Base-by-base conservation (phyloP, 2,888 invertebrate genomes). In the Hirudinaria manillensis region DNA sequence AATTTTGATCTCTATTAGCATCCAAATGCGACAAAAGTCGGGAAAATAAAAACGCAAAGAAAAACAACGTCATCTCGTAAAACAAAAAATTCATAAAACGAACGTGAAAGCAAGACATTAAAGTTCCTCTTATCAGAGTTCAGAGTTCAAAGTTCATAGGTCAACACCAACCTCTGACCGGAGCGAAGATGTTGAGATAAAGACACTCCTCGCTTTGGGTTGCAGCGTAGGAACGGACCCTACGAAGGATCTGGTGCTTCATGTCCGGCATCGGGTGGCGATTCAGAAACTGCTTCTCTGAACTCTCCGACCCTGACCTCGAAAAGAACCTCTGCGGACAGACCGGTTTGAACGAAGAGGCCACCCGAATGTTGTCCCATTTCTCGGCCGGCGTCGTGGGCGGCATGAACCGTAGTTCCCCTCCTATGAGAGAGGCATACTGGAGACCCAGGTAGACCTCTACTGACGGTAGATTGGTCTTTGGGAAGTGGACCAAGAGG, bases 191-290 rank as follows among this genome's bases (percentile, higher is more conserved):
- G 86, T 97, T 98, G 87, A 98, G 89, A 85, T 94, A 94, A 77
- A 98, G 89, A 84, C 97, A 98, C 87, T 98, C 96, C 88, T 98
- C 98, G 82, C 93, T 93, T 88, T 97, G 95, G 85, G 94, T 93
- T 84, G 90, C 90, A 81, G 97, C 87, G 83, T 82, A 82, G 0
- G 85, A 83, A 6, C 84, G 79, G 81, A 97, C 87, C 83, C 80
- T 91, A 1, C 32, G 27, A 24, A 68, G 34, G 2, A 34, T 36
- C 4, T 34, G 34, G 21, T 68, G 34, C 34, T 34, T 36, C 16
- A 36, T 34, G 21, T 68, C 36, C 1, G 68, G 68, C 68, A 68
- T 68, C 10, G 68, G 68, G 21, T 68, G 36, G 2, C 68, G 68
- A 10, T n/a, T n/a, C 32, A 68, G 32, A 68, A 68, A 68, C n/a